Conservation (phyloP, 1,140 invertebrate species). For the Wiebesia pumilae region DNA sequence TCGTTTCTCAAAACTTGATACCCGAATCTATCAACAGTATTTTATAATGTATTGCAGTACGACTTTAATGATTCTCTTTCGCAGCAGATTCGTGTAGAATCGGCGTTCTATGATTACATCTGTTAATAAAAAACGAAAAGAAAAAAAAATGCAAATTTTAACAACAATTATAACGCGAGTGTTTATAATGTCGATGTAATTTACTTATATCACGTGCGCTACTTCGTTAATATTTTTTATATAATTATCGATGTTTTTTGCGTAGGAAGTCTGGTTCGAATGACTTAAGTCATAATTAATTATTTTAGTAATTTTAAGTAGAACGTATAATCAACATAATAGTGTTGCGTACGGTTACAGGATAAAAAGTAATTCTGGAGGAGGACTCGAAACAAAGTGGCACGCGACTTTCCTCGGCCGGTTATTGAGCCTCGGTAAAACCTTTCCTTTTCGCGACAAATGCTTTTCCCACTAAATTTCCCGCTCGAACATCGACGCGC, state of each 20-base stretch:
- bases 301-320: not conserved
- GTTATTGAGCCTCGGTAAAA: too few relatives aligned
- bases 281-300: too few relatives aligned
- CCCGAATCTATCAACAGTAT: constrained; percentile 42
- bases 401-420: too few relatives aligned
- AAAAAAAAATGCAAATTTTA: constrained; percentile 29
- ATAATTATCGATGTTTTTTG: constrained; percentile 36
- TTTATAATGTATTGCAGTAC: constrained; percentile 39
- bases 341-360: too few relatives aligned
- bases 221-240: constrained; percentile 26
- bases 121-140: constrained; percentile 31
- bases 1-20: not conserved
- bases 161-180: constrained; percentile 39
- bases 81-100: constrained; percentile 1
- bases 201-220: constrained; percentile 42
- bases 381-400: too few relatives aligned
- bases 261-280: constrained; percentile 33
- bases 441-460: too few relatives aligned
- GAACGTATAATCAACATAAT: not conserved
- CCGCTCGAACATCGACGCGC: too few relatives aligned
- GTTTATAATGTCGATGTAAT: constrained; percentile 26
- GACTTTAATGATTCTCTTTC: constrained; percentile 36
- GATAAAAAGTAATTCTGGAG: too few relatives aligned
- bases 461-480: too few relatives aligned
- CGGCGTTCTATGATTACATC: constrained; percentile 22